Base-by-base conservation (phyloP, 2,797 vertebrate genomes). In the Astyanax mexicanus region DNA sequence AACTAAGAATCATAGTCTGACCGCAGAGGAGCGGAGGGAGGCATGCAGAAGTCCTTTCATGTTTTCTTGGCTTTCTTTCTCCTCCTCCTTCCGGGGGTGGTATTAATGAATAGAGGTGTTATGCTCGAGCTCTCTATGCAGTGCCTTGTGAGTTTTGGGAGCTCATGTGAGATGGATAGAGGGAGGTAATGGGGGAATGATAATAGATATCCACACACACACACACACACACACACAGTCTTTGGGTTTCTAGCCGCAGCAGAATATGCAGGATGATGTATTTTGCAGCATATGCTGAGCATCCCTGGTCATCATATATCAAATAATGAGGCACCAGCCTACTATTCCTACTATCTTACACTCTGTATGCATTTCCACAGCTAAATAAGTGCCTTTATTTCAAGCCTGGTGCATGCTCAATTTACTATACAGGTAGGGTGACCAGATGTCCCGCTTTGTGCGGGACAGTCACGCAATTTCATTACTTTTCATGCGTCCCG, bases 1-100 rank as follows among this genome's bases (percentile, higher is more conserved):
- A 62, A 74, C 73, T 69, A 76, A 80, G 80, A 64, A 74, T 69
- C 83, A 83, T 72, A 80, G 81, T 57, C 6, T 8, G 32, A 74
- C 49, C 44, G 54, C 47, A 42, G 52, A 72, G 32, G 61, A 62
- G 44, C 27, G 40, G 69, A 74, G 54, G 17, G n/a, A 51, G 66
- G 42, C 69, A 71, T 72, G 55, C 1, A 27, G 27, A 32, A n/a
- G 9, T n/a, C 9, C 47, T 79, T 74, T 79, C 37, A 79, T 79
- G 74, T 44, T 66, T 65, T 65, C 29, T n/a, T 49, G 15, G 15
- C 27, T 27, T 27, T 54, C 12, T 55, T 55, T 32, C 54, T 17
- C 2, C 25, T 35, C 32, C 19, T 35, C 27, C 27, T 68, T 49
- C 23, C 29, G 23, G 51, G 55, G 25, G 35, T 66, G 19, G 35